phyloP scores from a whole-genome alignment of 1,140 invertebrate genomes.

The Ips typographus region DNA sequence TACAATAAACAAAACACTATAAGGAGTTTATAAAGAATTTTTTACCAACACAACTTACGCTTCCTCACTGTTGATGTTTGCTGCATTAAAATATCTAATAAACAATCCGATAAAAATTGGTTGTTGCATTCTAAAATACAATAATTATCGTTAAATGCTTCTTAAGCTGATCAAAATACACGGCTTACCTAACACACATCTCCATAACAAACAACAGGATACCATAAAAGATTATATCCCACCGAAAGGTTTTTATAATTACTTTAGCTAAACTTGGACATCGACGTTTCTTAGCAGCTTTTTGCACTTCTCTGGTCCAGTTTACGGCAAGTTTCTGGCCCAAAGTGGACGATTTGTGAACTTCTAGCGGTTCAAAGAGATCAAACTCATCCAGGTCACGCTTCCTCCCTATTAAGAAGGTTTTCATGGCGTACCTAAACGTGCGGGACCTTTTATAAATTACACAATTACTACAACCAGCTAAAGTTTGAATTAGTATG shows the following conservation, averaged over 20 bases:
- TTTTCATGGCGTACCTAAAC: constrained; percentile 50
- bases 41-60: constrained; percentile 35
- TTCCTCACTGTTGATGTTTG: constrained; percentile 36
- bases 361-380: constrained; percentile 41
- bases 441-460: constrained; percentile 13
- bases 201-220: constrained; percentile 49
- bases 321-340: constrained; percentile 42
- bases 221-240: constrained; percentile 48
- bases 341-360: constrained; percentile 42
- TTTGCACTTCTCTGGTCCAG: constrained; percentile 42
- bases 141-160: not conserved
- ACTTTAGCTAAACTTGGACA: constrained; percentile 51
- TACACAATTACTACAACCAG: not conserved
- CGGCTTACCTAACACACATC: constrained; percentile 44
- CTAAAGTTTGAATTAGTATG: too few species aligned
- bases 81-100: constrained; percentile 42
- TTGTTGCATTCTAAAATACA: constrained; percentile 39
- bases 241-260: constrained; percentile 50
- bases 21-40: not conserved
- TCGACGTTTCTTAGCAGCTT: constrained; percentile 33
- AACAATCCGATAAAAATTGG: constrained; percentile 45
- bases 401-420: constrained; percentile 40
- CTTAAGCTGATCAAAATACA: constrained; percentile 11
- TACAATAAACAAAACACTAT: constrained; percentile 16
- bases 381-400: constrained; percentile 43